Conservation (phyloP, 2,888 invertebrate species). For the Schrankia costaestrigalis region DNA sequence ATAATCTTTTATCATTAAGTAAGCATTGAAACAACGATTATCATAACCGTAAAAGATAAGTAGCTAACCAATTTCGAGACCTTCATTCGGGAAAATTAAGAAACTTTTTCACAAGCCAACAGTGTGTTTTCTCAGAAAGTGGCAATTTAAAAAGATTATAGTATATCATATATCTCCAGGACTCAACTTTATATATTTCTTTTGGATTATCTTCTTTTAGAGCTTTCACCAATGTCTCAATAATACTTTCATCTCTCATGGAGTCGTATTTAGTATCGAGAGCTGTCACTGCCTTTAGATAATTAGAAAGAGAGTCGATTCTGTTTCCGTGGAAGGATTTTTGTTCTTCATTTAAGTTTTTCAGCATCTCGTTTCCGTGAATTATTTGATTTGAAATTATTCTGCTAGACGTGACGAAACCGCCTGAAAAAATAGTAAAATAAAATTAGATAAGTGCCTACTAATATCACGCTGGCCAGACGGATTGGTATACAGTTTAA, state of each 20-base stretch:
- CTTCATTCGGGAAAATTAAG: slow-evolving; percentile 79
- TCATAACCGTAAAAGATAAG: slow-evolving; percentile 8
- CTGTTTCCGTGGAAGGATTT: slow-evolving; percentile 83
- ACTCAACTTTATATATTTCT: slow-evolving; percentile 84
- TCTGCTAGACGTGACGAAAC: slow-evolving; percentile 85
- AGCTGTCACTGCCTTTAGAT: slow-evolving; percentile 71
- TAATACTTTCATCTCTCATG: slow-evolving; percentile 77
- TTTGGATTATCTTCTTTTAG: slow-evolving; percentile 81
- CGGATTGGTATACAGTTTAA: no score
- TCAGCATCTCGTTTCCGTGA: slow-evolving; percentile 83
- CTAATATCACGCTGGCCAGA: background rate
- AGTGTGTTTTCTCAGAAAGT: slow-evolving; percentile 77
- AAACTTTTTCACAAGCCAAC: slow-evolving; percentile 83
- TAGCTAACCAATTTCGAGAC: slow-evolving; percentile 3
- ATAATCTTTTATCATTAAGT: background rate
- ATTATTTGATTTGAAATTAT: slow-evolving; percentile 83
- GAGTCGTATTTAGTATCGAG: slow-evolving; percentile 66
- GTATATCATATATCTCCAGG: slow-evolving; percentile 84
- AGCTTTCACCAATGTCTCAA: slow-evolving; percentile 82
- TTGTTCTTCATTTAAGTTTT: slow-evolving; percentile 82
- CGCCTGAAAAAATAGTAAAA: slow-evolving; percentile 74
- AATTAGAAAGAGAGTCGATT: slow-evolving; percentile 82
- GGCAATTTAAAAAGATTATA: slow-evolving; percentile 83
- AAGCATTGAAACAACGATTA: slow-evolving; percentile 6
- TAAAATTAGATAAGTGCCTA: background rate